Evolutionary conservation across 2,797 vertebrate genomes (phyloP), one percentile per base, ranked within the genome.

Genomic region (Rhinatrema bivittatum): DNA sequence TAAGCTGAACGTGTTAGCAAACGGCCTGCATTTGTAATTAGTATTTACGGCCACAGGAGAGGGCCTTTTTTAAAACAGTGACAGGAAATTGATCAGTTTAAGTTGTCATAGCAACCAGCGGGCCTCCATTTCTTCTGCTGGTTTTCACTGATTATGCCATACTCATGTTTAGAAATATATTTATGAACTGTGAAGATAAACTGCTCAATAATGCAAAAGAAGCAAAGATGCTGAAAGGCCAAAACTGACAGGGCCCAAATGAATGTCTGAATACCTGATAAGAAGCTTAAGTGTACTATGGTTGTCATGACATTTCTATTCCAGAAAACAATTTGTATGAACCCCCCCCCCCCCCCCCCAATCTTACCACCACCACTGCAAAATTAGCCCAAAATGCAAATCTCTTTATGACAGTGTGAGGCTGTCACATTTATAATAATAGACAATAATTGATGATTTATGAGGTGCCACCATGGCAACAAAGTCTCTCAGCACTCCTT

Each of bases 41-140:
- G 79, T 56, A 66, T 81, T 68, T 77, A 80, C 45, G 66, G 80
- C 72, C 76, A 73, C 67, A 75, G 75, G 76, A 86, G 76, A 81
- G 69, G 62, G 66, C 53, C 62, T 76, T 70, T 71, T 76, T 78
- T 70, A 72, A 68, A 84, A 74, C 61, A 70, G 69, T 81, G 82
- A 78, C 77, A 84, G 78, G 75, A 87, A 86, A 89, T 87, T 86
- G 85, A 87, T 89, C 81, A 78, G 74, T 78, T 81, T 83, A 68
- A 56, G 81, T 87, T 75, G 72, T 74, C 56, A 52, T 80, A 69
- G 80, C 61, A 85, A 88, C 82, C 72, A 40, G 64, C 62, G 67
- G 62, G 56, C 55, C 73, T 68, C 53, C 56, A 46, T 69, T 56
- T 31, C 56, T 67, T 66, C 53, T 50, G 32, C 59, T 29, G 10